Conservation (phyloP, 2,113 vertebrate genomes). For the Ammospiza caudacuta region DNA sequence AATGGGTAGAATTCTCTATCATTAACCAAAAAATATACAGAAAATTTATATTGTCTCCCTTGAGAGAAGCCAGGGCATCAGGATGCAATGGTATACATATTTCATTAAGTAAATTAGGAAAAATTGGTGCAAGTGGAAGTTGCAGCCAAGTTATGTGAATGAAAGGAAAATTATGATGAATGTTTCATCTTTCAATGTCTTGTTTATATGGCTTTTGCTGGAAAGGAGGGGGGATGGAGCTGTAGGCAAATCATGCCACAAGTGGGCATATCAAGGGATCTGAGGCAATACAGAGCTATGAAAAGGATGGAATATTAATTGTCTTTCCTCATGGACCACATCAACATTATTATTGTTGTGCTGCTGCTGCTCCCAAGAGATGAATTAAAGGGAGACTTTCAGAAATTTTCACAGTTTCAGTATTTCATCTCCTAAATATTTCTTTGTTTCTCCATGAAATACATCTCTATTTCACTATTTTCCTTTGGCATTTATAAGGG, state of each 20-base stretch:
- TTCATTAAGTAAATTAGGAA: not conserved
- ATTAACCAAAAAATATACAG: not conserved
- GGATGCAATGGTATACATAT: fast-evolving
- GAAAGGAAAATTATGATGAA: not conserved
- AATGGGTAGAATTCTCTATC: not conserved
- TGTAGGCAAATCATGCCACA: not conserved
- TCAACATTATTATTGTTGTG: not conserved
- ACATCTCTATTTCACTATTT: not conserved
- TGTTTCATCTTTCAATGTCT: not conserved
- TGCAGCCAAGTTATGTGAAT: not conserved
- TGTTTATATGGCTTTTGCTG: not conserved
- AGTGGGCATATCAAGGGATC: not conserved
- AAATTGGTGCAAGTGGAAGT: not conserved
- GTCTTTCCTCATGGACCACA: not conserved
- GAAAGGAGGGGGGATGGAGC: not conserved
- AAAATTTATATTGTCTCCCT: not conserved
- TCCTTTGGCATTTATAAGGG: not conserved
- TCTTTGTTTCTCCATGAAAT: not conserved
- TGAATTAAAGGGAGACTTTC: fast-evolving
- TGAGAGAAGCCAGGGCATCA: not conserved
- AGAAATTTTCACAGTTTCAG: not conserved
- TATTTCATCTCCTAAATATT: not conserved
- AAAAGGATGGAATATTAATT: not conserved
- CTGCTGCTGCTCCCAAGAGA: not conserved
- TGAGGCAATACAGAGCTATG: not conserved